Evolutionary conservation across 2,888 invertebrate species (phyloP), one percentile per base, ranked within the genome.

Genomic region (Cybosia mesomella): DNA sequence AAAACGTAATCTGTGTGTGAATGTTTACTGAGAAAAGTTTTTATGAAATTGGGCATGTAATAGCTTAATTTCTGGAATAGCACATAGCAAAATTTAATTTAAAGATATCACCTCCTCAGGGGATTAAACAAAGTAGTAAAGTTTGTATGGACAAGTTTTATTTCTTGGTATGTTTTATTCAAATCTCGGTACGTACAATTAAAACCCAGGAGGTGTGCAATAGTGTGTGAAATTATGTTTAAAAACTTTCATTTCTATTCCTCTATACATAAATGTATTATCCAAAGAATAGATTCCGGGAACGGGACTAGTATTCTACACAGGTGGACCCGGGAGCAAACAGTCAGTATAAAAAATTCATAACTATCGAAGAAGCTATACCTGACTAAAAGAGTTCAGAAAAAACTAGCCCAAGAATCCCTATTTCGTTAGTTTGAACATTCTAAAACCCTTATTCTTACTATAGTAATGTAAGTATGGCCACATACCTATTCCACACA

Each of bases 351-450:
- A 28, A 28, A 28, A n/a, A 49, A 18, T 49, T 15, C 43, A 43
- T 18, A 7, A 43, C 7, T 13, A 49, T 8, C 49, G n/a, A 49
- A 18, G 43, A 43, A 49, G 49, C 49, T 49, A 49, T 49, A 49
- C 18, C 49, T 49, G 11, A 55, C 24, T 55, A 55, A 0, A 58
- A 58, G 7, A 58, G 10, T 32, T 21, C 53, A 5, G 28, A 15
- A 8, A n/a, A 53, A 43, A 53, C 53, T 34, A 18, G 28, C 28
- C 61, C 32, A 62, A 62, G 21, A 62, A 53, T 53, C 21, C 49
- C 53, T 21, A 61, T 61, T 32, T 32, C 32, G 61, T 61, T 58
- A 58, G 15, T 58, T 58, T 32, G 32, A 32, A 58, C n/a, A n/a
- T 28, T 32, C 55, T 21, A 32, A 13, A 8, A 54, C 63, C 54